phyloP scores from a whole-genome alignment of 2,888 invertebrate genomes.

The Marronus borbonicus region DNA sequence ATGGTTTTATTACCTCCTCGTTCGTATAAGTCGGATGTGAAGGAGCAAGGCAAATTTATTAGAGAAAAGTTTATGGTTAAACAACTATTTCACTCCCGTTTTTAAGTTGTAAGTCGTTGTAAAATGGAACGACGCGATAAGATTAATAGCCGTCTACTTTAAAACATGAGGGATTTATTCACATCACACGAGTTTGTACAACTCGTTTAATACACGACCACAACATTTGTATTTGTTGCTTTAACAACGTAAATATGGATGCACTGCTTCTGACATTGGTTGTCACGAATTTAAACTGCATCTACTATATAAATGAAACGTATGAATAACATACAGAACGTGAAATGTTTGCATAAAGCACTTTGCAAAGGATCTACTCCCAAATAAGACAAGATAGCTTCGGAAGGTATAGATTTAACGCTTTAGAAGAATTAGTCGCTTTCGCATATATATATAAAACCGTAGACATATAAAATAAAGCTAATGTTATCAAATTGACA shows the following conservation, averaged over 20 bases:
- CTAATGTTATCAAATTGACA: no score
- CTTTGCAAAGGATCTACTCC: no score
- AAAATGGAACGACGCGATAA: background rate
- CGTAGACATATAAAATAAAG: no score
- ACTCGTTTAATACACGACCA: no score
- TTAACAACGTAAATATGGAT: background rate
- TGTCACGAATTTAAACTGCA: no score
- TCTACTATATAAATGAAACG: no score
- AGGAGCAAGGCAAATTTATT: background rate
- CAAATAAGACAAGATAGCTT: no score
- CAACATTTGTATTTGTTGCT: background rate
- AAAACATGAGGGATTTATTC: background rate
- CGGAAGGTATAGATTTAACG: no score
- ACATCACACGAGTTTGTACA: background rate
- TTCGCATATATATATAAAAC: no score
- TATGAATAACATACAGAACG: no score
- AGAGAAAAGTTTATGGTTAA: constrained; percentile 15
- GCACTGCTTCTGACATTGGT: background rate
- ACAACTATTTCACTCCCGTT: constrained; percentile 8
- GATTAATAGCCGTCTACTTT: background rate
- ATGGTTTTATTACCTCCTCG: constrained; percentile 21
- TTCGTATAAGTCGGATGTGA: background rate
- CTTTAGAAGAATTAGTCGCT: no score
- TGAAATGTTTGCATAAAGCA: no score
- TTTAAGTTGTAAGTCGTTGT: constrained; percentile 3